Conservation (phyloP, 2,797 vertebrate genomes). For the Propithecus perrieri region DNA sequence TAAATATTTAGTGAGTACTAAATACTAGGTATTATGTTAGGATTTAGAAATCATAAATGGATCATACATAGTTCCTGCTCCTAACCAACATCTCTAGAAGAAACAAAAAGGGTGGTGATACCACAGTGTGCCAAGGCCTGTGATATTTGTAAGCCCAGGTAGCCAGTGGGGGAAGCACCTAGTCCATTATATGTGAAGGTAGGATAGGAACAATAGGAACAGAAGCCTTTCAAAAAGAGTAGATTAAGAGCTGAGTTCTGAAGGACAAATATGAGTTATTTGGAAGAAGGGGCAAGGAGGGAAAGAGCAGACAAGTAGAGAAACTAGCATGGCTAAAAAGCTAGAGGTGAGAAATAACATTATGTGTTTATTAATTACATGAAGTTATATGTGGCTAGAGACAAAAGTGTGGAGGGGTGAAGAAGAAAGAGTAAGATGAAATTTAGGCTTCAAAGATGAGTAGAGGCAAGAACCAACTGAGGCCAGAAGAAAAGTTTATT, state of each 20-base stretch:
- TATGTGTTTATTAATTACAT: background rate
- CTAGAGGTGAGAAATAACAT: background rate
- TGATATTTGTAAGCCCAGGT: background rate
- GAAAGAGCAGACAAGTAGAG: background rate
- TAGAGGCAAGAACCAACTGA: background rate
- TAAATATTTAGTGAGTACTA: conserved; percentile 47
- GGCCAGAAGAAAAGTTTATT: background rate
- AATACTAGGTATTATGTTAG: conserved; percentile 1
- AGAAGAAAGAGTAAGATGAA: background rate
- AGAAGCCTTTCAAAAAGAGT: background rate
- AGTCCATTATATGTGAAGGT: background rate
- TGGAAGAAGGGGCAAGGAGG: background rate
- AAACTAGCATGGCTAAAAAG: background rate
- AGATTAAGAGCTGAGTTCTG: background rate
- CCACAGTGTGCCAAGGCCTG: background rate
- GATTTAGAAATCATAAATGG: background rate
- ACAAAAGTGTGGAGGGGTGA: background rate
- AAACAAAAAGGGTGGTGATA: background rate
- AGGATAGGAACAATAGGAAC: background rate
- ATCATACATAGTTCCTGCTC: background rate
- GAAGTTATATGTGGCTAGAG: background rate
- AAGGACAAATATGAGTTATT: background rate
- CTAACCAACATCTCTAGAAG: background rate
- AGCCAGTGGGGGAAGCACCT: background rate
- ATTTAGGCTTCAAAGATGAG: background rate